Percentiles rank a stretch among this genome's conserved stretches.
phyloP scores from a whole-genome alignment of 1,140 invertebrate genomes.

The Scaptomyza montana region DNA sequence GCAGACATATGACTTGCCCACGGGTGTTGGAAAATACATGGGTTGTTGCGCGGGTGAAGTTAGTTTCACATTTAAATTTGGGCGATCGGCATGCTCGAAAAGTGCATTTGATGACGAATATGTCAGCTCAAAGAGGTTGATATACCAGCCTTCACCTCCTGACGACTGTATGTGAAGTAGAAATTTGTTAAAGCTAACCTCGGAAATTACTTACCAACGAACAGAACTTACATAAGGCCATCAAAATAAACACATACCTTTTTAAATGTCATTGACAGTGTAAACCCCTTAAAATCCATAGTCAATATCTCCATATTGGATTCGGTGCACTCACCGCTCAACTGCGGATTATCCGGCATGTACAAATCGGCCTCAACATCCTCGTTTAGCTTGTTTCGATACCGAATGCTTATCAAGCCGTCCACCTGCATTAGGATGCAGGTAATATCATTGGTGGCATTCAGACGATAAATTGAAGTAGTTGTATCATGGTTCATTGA shows the following conservation, averaged over 20 bases:
- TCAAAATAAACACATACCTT: slow-evolving; percentile 60
- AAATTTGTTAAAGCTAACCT: slow-evolving; percentile 32
- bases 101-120: slow-evolving; percentile 86
- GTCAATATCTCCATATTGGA: slow-evolving; percentile 88
- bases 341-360: slow-evolving; percentile 86
- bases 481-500: slow-evolving; percentile 79
- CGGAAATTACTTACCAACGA: slow-evolving; percentile 41
- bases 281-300: slow-evolving; percentile 89
- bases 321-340: slow-evolving; percentile 88
- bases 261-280: slow-evolving; percentile 89
- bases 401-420: slow-evolving; percentile 87
- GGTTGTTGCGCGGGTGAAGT: slow-evolving; percentile 86
- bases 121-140: slow-evolving; percentile 88
- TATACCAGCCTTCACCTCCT: slow-evolving; percentile 93
- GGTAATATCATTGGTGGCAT: slow-evolving; percentile 86
- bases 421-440: slow-evolving; percentile 87
- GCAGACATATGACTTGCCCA: slow-evolving; percentile 92
- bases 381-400: slow-evolving; percentile 87
- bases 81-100: slow-evolving; percentile 85
- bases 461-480: slow-evolving; percentile 87
- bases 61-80: slow-evolving; percentile 85
- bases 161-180: slow-evolving; percentile 84
- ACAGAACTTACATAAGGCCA: slow-evolving; percentile 2
- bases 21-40: slow-evolving; percentile 91
- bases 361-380: slow-evolving; percentile 88